Base-by-base conservation (phyloP, 2,888 invertebrate genomes). In the Odiellus spinosus region DNA sequence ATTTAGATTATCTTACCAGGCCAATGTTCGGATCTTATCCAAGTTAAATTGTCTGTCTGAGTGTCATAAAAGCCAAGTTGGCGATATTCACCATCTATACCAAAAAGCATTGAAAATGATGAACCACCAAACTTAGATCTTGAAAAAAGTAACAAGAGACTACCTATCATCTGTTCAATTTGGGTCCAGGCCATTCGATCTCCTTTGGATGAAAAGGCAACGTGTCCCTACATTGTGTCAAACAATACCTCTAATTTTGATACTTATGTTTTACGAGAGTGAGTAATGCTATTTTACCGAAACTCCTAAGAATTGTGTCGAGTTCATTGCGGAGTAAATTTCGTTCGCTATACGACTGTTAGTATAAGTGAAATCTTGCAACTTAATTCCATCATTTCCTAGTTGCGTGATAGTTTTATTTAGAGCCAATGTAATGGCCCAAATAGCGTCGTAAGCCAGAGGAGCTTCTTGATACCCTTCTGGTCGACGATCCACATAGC, bases 111-210 rank as follows among this genome's bases (percentile, higher is more conserved):
- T 26, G 26, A 8, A 26, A 26, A 26, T 8, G 8, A 6, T 6
- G 4, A 8, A 26, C 26, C 26, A 26, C 26, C 8, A 26, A 26
- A 8, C 4, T 6, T 26, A 26, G 26, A n/a, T 26, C 5, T 26
- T 26, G 26, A 26, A 26, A 26, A 26, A 8, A 8, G 26, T 26
- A 26, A 26, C n/a, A 26, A 26, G 26, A 26, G 26, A 26, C 8
- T 51, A 61, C 63, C 57, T 52, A 82, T 77, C 71, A 93, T 78
- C 70, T 98, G 98, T 66, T 98, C 98, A 57, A 98, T 90, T 71
- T 95, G 91, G 20, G 96, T 98, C 68, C 91, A 73, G 41, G 96
- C 95, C 63, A 99, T 96, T 59, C 98, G 79, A 72, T 98, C 98
- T 58, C 98, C 98, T 53, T 68, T 65, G 8, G 93, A 91, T 58